Evolutionary conservation across 1,140 invertebrate species (phyloP).

Genomic region (Cyclargus thomasi): DNA sequence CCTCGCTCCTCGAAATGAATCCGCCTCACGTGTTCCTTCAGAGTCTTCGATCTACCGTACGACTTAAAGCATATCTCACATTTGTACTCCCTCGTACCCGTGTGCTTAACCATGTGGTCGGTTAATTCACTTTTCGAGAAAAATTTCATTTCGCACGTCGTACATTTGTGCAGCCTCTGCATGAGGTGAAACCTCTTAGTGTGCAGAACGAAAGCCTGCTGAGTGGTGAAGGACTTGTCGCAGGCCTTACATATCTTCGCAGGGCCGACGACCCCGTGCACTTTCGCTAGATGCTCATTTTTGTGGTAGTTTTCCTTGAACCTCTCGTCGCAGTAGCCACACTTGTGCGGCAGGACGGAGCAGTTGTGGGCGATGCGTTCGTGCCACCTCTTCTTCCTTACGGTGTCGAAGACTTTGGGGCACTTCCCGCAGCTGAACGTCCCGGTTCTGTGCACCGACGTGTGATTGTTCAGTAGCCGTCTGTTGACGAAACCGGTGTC

Average conservation of each 20-base stretch:
- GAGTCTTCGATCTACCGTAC: slow-evolving; percentile 74
- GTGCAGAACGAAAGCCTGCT: slow-evolving; percentile 37
- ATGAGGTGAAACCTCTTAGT: slow-evolving; percentile 52
- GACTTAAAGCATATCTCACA: slow-evolving; percentile 78
- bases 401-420: slow-evolving; percentile 36
- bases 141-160: slow-evolving; percentile 37
- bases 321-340: slow-evolving; percentile 40
- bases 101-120: slow-evolving; percentile 72
- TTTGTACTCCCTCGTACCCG: slow-evolving; percentile 82
- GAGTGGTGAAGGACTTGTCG: slow-evolving; percentile 40
- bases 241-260: slow-evolving; percentile 46
- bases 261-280: slow-evolving; percentile 36
- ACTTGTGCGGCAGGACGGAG: slow-evolving; percentile 40
- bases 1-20: slow-evolving; percentile 64
- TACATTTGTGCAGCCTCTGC: slow-evolving; percentile 42
- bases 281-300: slow-evolving; percentile 41
- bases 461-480: slow-evolving; percentile 34
- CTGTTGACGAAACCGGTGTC: slow-evolving; percentile 43
- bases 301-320: slow-evolving; percentile 43
- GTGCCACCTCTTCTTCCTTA: slow-evolving; percentile 39
- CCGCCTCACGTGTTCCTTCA: slow-evolving; percentile 73
- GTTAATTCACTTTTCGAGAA: slow-evolving; percentile 37
- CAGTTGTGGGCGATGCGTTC: slow-evolving; percentile 36
- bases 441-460: slow-evolving; percentile 38
- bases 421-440: slow-evolving; percentile 41